Percentiles rank a stretch among this genome's conserved stretches.
phyloP scores from a whole-genome alignment of 2,888 invertebrate genomes.

The Aphrophora alni region DNA sequence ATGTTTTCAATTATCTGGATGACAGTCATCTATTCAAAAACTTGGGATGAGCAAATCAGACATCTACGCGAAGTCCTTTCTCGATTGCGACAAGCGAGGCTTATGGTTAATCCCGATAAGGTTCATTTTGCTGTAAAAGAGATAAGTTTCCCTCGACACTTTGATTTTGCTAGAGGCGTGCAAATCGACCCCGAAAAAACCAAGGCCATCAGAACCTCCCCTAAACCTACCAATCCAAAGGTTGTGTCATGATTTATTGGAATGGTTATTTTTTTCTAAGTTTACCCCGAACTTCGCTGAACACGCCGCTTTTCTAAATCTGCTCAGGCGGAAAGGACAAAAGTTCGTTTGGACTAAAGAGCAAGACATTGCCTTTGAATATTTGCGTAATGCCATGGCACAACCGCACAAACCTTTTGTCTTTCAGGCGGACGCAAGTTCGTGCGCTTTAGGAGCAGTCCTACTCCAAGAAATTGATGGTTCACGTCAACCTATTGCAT shows the following conservation, averaged over 20 bases:
- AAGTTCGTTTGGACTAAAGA: slow-evolving; percentile 12
- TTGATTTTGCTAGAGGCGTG: slow-evolving; percentile 31
- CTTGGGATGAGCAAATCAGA: slow-evolving; percentile 37
- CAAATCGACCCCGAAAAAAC: slow-evolving; percentile 43
- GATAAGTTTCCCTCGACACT: slow-evolving; percentile 36
- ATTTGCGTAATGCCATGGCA: slow-evolving; percentile 22
- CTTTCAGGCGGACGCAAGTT: slow-evolving; percentile 19
- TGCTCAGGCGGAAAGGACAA: slow-evolving; percentile 39
- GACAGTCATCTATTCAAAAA: slow-evolving; percentile 33
- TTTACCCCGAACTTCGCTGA: slow-evolving; percentile 47
- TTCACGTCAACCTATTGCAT: too few relatives aligned
- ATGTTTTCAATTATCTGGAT: slow-evolving; percentile 43
- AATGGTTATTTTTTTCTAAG: slow-evolving; percentile 47
- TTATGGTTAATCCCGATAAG: too few relatives aligned
- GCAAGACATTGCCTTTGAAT: slow-evolving; percentile 8
- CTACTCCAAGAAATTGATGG: slow-evolving; percentile 13
- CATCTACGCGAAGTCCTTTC: slow-evolving; percentile 34
- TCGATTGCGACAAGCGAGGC: too few relatives aligned
- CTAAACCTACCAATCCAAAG: slow-evolving; percentile 40
- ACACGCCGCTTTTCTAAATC: slow-evolving; percentile 47
- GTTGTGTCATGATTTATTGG: slow-evolving; percentile 46
- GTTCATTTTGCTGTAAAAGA: slow-evolving; percentile 30
- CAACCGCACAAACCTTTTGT: neutral
- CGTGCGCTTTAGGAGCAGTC: too few relatives aligned
- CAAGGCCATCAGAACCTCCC: slow-evolving; percentile 38